phyloP scores from a whole-genome alignment of 2,797 vertebrate species.

The Phalloptychus januarius region DNA sequence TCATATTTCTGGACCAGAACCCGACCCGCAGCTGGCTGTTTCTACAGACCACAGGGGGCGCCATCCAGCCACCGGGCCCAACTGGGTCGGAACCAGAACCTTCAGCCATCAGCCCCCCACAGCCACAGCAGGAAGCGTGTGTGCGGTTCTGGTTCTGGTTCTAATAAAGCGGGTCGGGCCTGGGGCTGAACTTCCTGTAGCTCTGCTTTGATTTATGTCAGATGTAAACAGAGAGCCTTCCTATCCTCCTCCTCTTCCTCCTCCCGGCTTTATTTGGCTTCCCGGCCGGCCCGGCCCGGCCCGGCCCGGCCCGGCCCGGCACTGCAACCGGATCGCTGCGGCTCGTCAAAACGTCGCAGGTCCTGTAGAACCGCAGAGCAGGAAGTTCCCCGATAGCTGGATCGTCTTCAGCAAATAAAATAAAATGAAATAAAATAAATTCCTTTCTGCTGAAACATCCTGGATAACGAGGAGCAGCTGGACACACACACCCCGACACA shows the following conservation, averaged over 20 bases:
- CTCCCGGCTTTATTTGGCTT: conserved; percentile 79
- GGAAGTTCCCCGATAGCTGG: conserved; percentile 41
- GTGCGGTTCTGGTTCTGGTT: conserved; percentile 79
- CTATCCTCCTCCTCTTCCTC: conserved; percentile 59
- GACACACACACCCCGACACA: neutral
- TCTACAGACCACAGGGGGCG: neutral
- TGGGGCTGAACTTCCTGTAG: conserved; percentile 84
- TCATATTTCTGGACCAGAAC: neutral
- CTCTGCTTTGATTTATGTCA: conserved; percentile 82
- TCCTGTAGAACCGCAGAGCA: conserved; percentile 61
- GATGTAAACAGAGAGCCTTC: conserved; percentile 79
- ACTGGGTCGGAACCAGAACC: neutral
- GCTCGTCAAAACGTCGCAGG: conserved; percentile 79
- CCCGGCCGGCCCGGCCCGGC: conserved; percentile 32
- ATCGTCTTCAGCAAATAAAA: no score
- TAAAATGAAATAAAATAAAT: conserved; percentile 65
- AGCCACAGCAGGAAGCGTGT: conserved; percentile 18
- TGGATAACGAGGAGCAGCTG: no score
- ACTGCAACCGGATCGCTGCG: conserved; percentile 76
- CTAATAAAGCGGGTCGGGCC: conserved; percentile 82
- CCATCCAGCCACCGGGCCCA: neutral
- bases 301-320: no score
- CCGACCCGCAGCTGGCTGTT: neutral
- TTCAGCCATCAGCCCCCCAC: neutral
- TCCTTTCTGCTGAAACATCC: conserved; percentile 86